phyloP scores from a whole-genome alignment of 2,113 vertebrate species.

The Anseranas semipalmata region DNA sequence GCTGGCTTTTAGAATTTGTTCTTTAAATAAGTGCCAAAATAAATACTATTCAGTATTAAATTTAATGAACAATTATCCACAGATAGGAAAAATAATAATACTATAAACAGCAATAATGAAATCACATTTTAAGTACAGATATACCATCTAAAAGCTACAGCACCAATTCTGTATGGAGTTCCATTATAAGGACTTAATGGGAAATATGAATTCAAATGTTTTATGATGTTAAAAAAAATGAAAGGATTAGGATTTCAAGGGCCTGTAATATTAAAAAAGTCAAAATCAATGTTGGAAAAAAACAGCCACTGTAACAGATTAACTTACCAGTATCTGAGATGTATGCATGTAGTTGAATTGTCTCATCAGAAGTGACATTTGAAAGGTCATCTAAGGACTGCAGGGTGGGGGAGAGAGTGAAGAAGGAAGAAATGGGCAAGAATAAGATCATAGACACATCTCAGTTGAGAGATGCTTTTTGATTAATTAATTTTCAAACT shows the following conservation, averaged over 20 bases:
- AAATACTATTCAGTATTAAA: neutral
- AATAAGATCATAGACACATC: neutral
- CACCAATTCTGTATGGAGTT: neutral
- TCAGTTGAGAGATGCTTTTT: neutral
- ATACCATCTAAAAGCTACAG: neutral
- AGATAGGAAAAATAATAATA: neutral
- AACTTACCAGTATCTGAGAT: conserved; percentile 97
- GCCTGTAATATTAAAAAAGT: neutral
- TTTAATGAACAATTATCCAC: neutral
- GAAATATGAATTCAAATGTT: neutral
- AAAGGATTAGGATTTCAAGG: neutral
- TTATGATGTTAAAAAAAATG: neutral
- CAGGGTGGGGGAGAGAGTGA: neutral
- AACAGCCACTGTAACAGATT: neutral
- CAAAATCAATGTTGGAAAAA: neutral
- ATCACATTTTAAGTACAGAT: neutral
- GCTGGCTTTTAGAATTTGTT: neutral
- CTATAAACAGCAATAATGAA: neutral
- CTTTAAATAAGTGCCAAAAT: neutral
- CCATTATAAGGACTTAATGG: neutral
- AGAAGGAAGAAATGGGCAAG: neutral
- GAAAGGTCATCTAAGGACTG: conserved; percentile 97
- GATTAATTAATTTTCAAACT: neutral
- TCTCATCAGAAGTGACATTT: conserved; percentile 89
- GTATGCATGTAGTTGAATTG: conserved; percentile 89